Evolutionary conservation across 2,888 invertebrate genomes (phyloP).

Genomic region (Habroteleia sp.): DNA sequence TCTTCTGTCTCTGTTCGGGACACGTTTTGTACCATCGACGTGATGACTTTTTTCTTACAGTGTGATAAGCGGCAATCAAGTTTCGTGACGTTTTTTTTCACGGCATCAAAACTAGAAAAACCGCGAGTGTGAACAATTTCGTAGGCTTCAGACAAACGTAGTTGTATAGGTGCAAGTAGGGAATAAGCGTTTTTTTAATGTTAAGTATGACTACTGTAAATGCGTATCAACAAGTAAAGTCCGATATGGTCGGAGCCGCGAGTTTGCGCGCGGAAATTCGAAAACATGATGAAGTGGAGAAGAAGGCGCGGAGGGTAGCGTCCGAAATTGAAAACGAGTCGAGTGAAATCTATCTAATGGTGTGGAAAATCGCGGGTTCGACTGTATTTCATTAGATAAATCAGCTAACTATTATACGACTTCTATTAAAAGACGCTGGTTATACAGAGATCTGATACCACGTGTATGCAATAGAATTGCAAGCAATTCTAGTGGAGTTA

Average conservation of each 20-base stretch:
- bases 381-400: conserved; percentile 56
- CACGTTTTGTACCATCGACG: conserved; percentile 33
- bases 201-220: conserved; percentile 62
- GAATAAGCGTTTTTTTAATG: conserved; percentile 58
- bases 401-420: conserved; percentile 59
- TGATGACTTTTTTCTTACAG: conserved; percentile 54
- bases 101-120: conserved; percentile 13
- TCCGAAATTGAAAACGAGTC: too few species aligned
- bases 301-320: too few species aligned
- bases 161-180: conserved; percentile 63
- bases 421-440: conserved; percentile 45
- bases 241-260: conserved; percentile 39
- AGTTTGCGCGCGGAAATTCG: too few species aligned
- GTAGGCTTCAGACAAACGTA: conserved; percentile 52
- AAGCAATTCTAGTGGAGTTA: conserved; percentile 29
- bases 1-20: neutral
- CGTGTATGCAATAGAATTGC: conserved; percentile 46
- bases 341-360: too few species aligned
- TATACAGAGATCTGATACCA: conserved; percentile 55
- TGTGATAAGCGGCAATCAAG: conserved; percentile 36
- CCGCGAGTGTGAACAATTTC: conserved; percentile 44
- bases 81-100: conserved; percentile 39
- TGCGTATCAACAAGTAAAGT: conserved; percentile 57
- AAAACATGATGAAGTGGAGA: too few species aligned
- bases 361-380: conserved; percentile 42